Percentiles rank a stretch among this genome's conserved stretches.
phyloP scores from a whole-genome alignment of 2,888 invertebrate species.

The Ormyrus labotus region DNA sequence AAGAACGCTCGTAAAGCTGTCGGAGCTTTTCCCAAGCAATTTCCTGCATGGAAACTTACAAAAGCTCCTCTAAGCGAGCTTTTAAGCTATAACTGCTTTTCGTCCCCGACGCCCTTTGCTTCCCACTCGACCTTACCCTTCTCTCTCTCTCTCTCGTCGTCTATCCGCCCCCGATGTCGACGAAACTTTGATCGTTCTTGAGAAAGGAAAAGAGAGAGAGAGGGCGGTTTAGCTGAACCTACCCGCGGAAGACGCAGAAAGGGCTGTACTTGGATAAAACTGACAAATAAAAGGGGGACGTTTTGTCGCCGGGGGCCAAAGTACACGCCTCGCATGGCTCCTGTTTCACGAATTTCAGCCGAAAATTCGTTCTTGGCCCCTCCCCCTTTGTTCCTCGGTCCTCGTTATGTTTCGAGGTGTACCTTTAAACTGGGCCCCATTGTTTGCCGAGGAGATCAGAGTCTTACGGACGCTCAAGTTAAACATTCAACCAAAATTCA shows the following conservation, averaged over 20 bases:
- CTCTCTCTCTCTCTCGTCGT: background rate
- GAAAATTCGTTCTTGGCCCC: too few relatives aligned
- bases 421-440: too few relatives aligned
- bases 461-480: too few relatives aligned
- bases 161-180: slow-evolving; percentile 9
- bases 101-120: background rate
- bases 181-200: slow-evolving; percentile 49
- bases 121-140: background rate
- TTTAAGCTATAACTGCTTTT: slow-evolving; percentile 52
- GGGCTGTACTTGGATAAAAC: slow-evolving; percentile 6
- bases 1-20: slow-evolving; percentile 40
- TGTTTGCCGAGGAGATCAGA: too few relatives aligned
- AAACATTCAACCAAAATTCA: too few relatives aligned
- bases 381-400: too few relatives aligned
- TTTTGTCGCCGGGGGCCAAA: background rate
- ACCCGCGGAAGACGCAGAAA: background rate
- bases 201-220: background rate
- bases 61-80: slow-evolving; percentile 51
- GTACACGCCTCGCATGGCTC: too few relatives aligned
- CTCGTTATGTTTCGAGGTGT: too few relatives aligned
- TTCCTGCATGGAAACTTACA: slow-evolving; percentile 55
- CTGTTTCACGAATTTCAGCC: too few relatives aligned
- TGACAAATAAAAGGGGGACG: slow-evolving; percentile 11
- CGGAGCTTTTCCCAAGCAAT: slow-evolving; percentile 54
- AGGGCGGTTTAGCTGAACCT: background rate